Evolutionary conservation across 2,797 vertebrate species (phyloP).

Genomic region (Paramormyrops hopkinsi): DNA sequence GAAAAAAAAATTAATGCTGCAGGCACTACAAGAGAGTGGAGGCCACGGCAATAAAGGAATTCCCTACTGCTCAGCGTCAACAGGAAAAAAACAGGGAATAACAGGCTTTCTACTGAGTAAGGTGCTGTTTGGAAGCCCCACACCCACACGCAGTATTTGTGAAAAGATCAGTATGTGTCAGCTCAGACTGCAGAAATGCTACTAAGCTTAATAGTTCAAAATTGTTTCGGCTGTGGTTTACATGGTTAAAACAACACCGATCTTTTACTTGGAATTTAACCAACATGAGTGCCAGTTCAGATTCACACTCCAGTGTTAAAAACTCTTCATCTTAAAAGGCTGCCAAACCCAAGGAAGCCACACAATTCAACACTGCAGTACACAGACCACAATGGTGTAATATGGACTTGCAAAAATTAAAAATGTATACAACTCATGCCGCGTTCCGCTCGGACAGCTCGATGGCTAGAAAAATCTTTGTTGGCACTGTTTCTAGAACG

Average conservation of each 20-base stretch:
- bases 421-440: neutral
- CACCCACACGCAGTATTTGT: neutral
- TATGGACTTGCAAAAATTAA: neutral
- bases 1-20: neutral
- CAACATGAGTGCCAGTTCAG: neutral
- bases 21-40: conserved; percentile 3
- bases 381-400: neutral
- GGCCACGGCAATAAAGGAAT: neutral
- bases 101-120: neutral
- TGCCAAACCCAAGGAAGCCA: neutral
- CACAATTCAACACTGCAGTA: neutral
- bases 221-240: neutral
- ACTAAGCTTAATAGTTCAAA: neutral
- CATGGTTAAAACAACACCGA: neutral
- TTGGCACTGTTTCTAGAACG: conserved; percentile 51
- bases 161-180: neutral
- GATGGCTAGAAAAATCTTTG: neutral
- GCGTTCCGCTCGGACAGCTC: neutral
- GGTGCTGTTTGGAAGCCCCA: neutral
- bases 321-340: neutral
- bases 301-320: neutral
- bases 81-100: neutral
- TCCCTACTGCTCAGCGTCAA: neutral
- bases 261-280: neutral
- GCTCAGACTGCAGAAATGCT: neutral